phyloP scores from a whole-genome alignment of 2,888 invertebrate species.

The Amiota minor region DNA sequence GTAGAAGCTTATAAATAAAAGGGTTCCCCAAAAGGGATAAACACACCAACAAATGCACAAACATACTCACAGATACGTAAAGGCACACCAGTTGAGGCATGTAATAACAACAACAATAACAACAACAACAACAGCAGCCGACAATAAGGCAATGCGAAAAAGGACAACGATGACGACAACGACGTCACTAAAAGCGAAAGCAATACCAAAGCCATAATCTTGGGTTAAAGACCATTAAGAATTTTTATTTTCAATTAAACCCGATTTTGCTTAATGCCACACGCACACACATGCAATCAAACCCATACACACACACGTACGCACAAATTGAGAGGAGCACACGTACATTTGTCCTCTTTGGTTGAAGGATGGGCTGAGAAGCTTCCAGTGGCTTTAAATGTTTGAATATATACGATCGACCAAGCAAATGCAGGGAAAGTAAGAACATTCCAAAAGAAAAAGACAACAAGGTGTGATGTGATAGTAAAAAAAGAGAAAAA shows the following conservation, averaged over 20 bases:
- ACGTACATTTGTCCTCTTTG: slow-evolving; percentile 8
- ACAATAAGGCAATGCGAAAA: no score
- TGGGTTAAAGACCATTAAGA: slow-evolving; percentile 69
- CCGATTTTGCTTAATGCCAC: slow-evolving; percentile 68
- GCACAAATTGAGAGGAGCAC: slow-evolving; percentile 3
- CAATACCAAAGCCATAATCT: slow-evolving; percentile 65
- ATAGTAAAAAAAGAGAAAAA: no score
- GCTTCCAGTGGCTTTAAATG: no score
- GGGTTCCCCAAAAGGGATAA: slow-evolving; percentile 38
- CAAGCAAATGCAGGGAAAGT: no score
- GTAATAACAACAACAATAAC: no score
- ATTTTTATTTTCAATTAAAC: slow-evolving; percentile 70
- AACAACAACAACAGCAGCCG: no score
- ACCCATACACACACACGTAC: slow-evolving; percentile 12
- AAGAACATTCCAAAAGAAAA: no score
- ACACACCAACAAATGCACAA: slow-evolving; percentile 27
- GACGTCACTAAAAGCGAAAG: slow-evolving; percentile 60
- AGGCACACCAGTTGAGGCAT: no score
- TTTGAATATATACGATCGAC: no score
- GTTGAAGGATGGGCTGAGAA: no score
- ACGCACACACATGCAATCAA: slow-evolving; percentile 41
- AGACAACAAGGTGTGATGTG: no score
- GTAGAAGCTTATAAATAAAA: slow-evolving; percentile 32
- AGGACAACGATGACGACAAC: neutral
- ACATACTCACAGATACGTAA: neutral